Conservation (phyloP, 2,797 vertebrate genomes). For the Urocyon cinereoargenteus region DNA sequence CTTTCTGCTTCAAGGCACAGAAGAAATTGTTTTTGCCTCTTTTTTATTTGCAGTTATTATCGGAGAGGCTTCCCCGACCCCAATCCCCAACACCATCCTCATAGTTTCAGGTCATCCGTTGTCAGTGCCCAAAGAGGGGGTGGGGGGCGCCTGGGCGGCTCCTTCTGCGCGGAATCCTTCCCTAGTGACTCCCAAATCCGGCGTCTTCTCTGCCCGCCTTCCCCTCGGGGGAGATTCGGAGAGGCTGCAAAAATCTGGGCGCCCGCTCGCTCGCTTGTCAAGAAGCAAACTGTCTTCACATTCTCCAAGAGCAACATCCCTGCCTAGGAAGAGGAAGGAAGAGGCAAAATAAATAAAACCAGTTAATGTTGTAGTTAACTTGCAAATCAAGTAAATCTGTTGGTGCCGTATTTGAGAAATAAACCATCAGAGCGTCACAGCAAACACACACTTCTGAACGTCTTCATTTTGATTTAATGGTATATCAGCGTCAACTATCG, state of each 20-base stretch:
- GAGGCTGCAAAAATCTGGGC: constrained; percentile 88
- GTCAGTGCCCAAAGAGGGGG: constrained; percentile 17
- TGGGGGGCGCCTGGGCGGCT: neutral
- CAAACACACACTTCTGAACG: constrained; percentile 90
- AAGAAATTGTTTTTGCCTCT: constrained; percentile 68
- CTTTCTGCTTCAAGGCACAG: constrained; percentile 71
- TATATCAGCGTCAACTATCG: constrained; percentile 89
- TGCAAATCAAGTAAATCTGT: constrained; percentile 92
- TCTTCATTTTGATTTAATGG: constrained; percentile 90
- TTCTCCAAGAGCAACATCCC: constrained; percentile 90
- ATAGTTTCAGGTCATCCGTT: constrained; percentile 63
- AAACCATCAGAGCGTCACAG: constrained; percentile 90
- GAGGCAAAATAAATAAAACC: constrained; percentile 91
- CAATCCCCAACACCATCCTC: constrained; percentile 62
- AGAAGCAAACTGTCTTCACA: constrained; percentile 90
- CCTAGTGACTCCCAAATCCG: constrained; percentile 74
- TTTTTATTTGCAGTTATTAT: constrained; percentile 70
- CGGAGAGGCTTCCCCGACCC: constrained; percentile 35
- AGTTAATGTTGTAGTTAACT: constrained; percentile 91
- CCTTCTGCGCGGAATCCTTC: constrained; percentile 26
- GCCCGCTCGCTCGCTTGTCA: constrained; percentile 88
- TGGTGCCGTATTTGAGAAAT: constrained; percentile 91
- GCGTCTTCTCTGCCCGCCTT: constrained; percentile 79
- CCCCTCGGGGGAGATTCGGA: constrained; percentile 77
- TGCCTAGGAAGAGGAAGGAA: constrained; percentile 90